Percentiles rank a stretch among this genome's conserved stretches.
Evolutionary conservation across 2,888 invertebrate species (phyloP).

Genomic region (Merodon equestris): DNA sequence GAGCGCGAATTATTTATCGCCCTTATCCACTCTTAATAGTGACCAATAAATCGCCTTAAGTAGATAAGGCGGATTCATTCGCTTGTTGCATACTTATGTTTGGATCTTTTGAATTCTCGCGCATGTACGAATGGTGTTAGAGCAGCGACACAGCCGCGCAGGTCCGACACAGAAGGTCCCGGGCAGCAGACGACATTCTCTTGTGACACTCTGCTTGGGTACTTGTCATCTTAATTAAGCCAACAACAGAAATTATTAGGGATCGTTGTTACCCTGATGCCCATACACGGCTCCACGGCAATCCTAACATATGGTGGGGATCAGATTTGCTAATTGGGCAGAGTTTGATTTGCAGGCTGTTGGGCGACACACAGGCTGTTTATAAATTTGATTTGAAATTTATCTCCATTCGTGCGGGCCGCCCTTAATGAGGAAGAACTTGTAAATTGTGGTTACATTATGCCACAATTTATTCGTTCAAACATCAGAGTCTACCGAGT

Average conservation of each 20-base stretch:
- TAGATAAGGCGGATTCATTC: constrained; percentile 68
- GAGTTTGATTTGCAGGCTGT: constrained; percentile 59
- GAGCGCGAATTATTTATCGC: constrained; percentile 68
- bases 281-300: neutral
- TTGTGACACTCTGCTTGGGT: constrained; percentile 67
- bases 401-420: neutral
- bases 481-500: neutral
- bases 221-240: constrained; percentile 69
- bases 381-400: constrained; percentile 1
- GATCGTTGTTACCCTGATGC: constrained; percentile 30
- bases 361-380: neutral
- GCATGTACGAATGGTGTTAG: constrained; percentile 25
- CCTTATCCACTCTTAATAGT: constrained; percentile 68
- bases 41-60: constrained; percentile 69
- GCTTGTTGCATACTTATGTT: constrained; percentile 41
- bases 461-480: neutral
- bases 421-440: neutral
- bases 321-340: constrained; percentile 66
- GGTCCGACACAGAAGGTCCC: constrained; percentile 11
- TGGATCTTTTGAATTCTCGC: too few species aligned
- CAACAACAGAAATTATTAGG: constrained; percentile 67
- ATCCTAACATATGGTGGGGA: constrained; percentile 51
- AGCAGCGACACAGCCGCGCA: constrained; percentile 13
- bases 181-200: constrained; percentile 57
- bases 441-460: neutral